Evolutionary conservation across 2,888 invertebrate genomes (phyloP).

Genomic region (Calameuta pallipes): DNA sequence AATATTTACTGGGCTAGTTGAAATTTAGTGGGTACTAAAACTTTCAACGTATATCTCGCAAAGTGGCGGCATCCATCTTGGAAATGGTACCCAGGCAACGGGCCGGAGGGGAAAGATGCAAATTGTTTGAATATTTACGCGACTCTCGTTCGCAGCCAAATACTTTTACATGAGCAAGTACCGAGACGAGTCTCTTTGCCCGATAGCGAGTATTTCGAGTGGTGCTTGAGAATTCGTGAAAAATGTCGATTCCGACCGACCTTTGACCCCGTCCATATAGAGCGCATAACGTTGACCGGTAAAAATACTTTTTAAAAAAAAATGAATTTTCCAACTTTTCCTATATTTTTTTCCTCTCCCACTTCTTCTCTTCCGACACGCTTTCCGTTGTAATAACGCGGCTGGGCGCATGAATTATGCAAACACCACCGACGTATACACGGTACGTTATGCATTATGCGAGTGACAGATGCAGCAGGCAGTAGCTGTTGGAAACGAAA

Average conservation of each 20-base stretch:
- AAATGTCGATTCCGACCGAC: background rate
- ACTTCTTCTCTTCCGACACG: slow-evolving; percentile 41
- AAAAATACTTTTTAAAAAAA: background rate
- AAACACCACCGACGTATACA: slow-evolving; percentile 37
- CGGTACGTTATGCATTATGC: slow-evolving; percentile 47
- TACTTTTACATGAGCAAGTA: background rate
- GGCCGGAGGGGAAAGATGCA: slow-evolving; percentile 50
- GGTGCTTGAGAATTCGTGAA: background rate
- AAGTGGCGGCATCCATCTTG: slow-evolving; percentile 61
- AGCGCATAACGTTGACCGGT: background rate
- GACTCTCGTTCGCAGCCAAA: slow-evolving; percentile 10
- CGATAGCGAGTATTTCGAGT: background rate
- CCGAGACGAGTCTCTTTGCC: background rate
- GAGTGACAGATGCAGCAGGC: slow-evolving; percentile 49
- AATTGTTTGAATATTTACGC: slow-evolving; percentile 58
- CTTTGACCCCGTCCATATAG: background rate
- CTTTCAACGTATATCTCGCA: slow-evolving; percentile 58
- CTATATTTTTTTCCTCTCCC: background rate
- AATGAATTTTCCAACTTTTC: background rate
- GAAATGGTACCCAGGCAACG: slow-evolving; percentile 42
- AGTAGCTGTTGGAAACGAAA: slow-evolving; percentile 24
- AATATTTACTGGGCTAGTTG: slow-evolving; percentile 42
- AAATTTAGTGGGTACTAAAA: slow-evolving; percentile 62
- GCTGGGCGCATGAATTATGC: slow-evolving; percentile 43
- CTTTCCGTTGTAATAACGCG: slow-evolving; percentile 39